Evolutionary conservation across 2,113 vertebrate species (phyloP), one percentile per base, ranked within the genome.

Genomic region (Tonatia bakeri): DNA sequence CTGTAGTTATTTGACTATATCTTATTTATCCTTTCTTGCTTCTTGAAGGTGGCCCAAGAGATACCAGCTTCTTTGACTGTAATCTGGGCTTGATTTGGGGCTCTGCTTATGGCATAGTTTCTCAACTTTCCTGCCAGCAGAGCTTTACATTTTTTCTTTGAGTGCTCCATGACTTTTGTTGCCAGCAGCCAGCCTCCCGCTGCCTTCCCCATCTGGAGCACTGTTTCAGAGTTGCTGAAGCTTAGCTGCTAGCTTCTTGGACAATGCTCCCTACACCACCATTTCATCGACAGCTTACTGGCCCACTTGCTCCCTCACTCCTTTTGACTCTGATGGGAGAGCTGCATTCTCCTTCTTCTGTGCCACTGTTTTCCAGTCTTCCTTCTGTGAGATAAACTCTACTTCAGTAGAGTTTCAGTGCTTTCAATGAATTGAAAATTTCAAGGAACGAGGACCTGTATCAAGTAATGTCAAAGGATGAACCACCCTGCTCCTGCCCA

Each of bases 361-460:
- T 52, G 47, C 28, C 47, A 26, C 28, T 7, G 8, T 83, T 77
- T 76, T 65, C 85, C 64, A 33, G 28, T 26, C 47, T n/a, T 56
- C 40, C 47, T 96, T 91, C 67, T 81, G 16, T 94, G 65, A 20
- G 17, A 59, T 33, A 67, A 67, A 67, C 12, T 76, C 17, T 70
- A 76, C 4, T 31, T 43, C 85, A n/a, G 64, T 85, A 38, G 70
- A 16, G 45, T 6, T 56, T 67, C 22, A 59, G 22, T 19, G 20
- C 65, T 85, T 90, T 80, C 52, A 95, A 4, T 45, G 47, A 96
- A 17, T 80, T 14, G 65, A 22, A 90, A 87, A 86, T 93, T 61
- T 59, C 24, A 88, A 93, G 75, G 65, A 85, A 72, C 5, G 82
- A 77, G 54, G 38, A 59, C 40, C 59, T 59, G 17, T 43, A 64